These are phyloP conservation scores for Myiozetetes cayanensis DNA, from an alignment of 2,113 vertebrate genomes.

Conservation along the genomic window DNA sequence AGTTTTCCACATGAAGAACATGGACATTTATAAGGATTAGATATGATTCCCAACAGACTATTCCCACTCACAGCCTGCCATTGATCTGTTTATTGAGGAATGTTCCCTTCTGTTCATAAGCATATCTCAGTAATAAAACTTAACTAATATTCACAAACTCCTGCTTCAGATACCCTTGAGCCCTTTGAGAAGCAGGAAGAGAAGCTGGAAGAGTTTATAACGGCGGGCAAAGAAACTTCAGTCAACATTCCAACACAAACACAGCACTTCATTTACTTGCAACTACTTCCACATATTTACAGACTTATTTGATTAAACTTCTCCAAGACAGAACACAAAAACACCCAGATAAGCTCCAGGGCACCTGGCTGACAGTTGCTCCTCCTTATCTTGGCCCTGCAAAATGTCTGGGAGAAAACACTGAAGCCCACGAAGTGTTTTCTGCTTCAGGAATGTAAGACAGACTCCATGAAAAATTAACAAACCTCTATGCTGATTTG, in stretches of 20 bases:
- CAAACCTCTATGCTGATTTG: background rate
- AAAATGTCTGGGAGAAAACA: slow-evolving; percentile 28
- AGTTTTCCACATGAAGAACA: background rate
- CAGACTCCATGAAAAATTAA: slow-evolving; percentile 22
- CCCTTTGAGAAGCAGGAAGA: background rate
- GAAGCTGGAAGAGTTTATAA: background rate
- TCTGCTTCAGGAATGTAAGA: background rate
- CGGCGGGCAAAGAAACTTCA: background rate
- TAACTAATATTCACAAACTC: background rate
- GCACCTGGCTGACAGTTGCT: slow-evolving; percentile 39
- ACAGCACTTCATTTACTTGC: background rate
- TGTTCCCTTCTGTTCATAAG: background rate
- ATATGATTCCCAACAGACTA: background rate
- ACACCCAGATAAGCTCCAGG: slow-evolving; percentile 47
- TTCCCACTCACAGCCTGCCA: background rate
- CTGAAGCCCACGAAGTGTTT: background rate
- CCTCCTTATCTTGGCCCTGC: slow-evolving; percentile 41
- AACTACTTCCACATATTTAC: background rate
- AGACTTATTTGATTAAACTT: slow-evolving; percentile 10
- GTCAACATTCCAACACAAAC: background rate
- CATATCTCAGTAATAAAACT: background rate
- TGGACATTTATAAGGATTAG: background rate
- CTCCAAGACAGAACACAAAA: background rate
- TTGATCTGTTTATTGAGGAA: background rate
- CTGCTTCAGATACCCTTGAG: background rate